Evolutionary conservation across 2,113 vertebrate species (phyloP).

Genomic region (Pterocles burchelli): DNA sequence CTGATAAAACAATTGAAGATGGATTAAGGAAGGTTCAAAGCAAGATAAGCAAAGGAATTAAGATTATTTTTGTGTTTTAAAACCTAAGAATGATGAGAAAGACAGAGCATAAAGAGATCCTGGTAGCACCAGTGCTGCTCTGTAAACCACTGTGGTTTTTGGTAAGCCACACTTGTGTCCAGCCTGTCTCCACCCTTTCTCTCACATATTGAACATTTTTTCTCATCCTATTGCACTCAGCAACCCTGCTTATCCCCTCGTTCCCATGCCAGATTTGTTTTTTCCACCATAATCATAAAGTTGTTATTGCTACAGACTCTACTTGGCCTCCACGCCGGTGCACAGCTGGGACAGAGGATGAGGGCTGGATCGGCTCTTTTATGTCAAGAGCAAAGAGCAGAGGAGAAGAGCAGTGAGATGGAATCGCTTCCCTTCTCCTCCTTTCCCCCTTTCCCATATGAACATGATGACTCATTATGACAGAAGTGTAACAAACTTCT

Average conservation of each 20-base stretch:
- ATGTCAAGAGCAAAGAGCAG: not conserved
- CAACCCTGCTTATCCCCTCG: not conserved
- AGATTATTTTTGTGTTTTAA: not conserved
- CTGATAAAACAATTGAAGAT: not conserved
- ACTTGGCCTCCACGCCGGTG: not conserved
- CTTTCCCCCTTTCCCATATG: not conserved
- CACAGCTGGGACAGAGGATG: not conserved
- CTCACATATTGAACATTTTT: not conserved
- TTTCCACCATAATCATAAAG: not conserved
- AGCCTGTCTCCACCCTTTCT: not conserved
- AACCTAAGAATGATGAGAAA: not conserved
- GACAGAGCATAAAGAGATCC: not conserved
- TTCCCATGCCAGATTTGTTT: fast-evolving
- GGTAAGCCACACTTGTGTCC: fast-evolving
- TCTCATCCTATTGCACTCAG: not conserved
- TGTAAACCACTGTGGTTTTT: fast-evolving
- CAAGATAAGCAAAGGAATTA: not conserved
- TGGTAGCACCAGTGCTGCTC: not conserved
- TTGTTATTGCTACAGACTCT: not conserved
- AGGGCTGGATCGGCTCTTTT: not conserved
- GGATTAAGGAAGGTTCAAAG: not conserved
- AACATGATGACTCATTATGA: conserved; percentile 55
- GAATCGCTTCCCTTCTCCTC: not conserved
- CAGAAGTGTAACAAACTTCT: conserved; percentile 45
- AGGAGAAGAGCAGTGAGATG: not conserved